Base-by-base conservation (phyloP, 2,797 vertebrate species). In the Enoplosus armatus region DNA sequence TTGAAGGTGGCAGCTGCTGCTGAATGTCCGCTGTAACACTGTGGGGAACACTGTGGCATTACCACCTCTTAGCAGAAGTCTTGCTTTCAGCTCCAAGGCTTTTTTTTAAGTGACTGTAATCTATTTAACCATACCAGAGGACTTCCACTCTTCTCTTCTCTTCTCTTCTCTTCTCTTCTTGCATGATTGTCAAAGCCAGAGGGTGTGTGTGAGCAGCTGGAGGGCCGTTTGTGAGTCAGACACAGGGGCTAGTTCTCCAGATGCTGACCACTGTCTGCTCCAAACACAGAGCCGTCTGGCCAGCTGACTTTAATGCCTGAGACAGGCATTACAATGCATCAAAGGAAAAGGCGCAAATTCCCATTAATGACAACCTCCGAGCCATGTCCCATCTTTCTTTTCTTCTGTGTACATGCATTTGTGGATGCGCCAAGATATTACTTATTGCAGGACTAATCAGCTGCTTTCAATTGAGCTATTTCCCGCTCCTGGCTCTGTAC, bases 231-330 rank as follows among this genome's bases (percentile, higher is more conserved):
- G 71, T 48, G 60, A 85, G 70, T 77, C 58, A 77, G 77, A 75
- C 83, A 20, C 26, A 4, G 67, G 39, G 72, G 77, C 62, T 77
- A 70, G 70, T 92, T 93, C 86, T 93, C 93, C 94, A 95, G 93
- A 93, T 93, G 94, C 86, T 93, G 85, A 89, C 89, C 85, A 87
- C 47, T 77, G 87, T 87, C 83, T 87, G 79, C 74, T 90, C 80
- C 81, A 85, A 86, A 87, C 58, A 81, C 77, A 79, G 75, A 77
- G 65, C 73, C 24, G 87, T 93, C 85, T 87, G 79, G 89, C 88
- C 86, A 81, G 89, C 79, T 73, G 80, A 90, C 82, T 90, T 85
- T 91, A 89, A 92, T 85, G 91, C 82, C 68, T 77, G 82, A 80
- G 75, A 79, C 72, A 50, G 79, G 64, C 68, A 89, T 77, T 75